Percentiles rank a stretch among this genome's conserved stretches.
These are phyloP conservation scores for Gnatocerus cornutus DNA, from an alignment of 2,888 invertebrate genomes.

Conservation along the genomic window DNA sequence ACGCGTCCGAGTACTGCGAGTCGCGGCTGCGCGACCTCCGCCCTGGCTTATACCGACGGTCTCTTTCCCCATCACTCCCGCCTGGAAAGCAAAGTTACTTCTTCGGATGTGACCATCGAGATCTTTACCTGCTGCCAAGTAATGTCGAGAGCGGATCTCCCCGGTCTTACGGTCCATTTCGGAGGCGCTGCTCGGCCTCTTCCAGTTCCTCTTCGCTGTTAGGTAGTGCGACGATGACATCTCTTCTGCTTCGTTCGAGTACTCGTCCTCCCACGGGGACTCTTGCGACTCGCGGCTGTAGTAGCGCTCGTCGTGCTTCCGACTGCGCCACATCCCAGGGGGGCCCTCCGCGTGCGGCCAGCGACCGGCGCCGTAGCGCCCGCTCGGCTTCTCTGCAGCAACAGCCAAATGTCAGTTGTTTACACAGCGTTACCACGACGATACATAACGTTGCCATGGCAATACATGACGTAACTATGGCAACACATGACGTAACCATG, in stretches of 20 bases:
- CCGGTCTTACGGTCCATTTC: slow-evolving; percentile 73
- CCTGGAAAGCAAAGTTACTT: slow-evolving; percentile 61
- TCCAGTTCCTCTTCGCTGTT: slow-evolving; percentile 70
- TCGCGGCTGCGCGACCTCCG: slow-evolving; percentile 71
- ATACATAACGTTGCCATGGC: too few relatives aligned
- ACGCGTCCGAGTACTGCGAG: slow-evolving; percentile 67
- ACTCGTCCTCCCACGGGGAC: slow-evolving; percentile 77
- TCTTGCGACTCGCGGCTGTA: slow-evolving; percentile 70
- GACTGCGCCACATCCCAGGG: slow-evolving; percentile 58
- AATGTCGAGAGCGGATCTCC: slow-evolving; percentile 66
- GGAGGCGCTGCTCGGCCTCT: slow-evolving; percentile 75
- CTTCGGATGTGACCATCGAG: too few relatives aligned
- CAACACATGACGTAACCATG: too few relatives aligned
- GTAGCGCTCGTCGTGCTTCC: slow-evolving; percentile 70
- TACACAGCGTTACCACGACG: too few relatives aligned
- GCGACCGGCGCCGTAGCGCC: slow-evolving; percentile 61
- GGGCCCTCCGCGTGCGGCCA: slow-evolving; percentile 57
- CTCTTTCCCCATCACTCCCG: slow-evolving; percentile 75
- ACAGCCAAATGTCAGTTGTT: too few relatives aligned
- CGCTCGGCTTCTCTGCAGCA: slow-evolving; percentile 62
- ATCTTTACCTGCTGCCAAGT: slow-evolving; percentile 58
- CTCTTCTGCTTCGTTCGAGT: slow-evolving; percentile 69
- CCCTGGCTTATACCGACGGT: slow-evolving; percentile 72
- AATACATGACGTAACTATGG: too few relatives aligned
- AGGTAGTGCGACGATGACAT: slow-evolving; percentile 65